phyloP scores from a whole-genome alignment of 2,888 invertebrate species.

The Leptopilina myrica region DNA sequence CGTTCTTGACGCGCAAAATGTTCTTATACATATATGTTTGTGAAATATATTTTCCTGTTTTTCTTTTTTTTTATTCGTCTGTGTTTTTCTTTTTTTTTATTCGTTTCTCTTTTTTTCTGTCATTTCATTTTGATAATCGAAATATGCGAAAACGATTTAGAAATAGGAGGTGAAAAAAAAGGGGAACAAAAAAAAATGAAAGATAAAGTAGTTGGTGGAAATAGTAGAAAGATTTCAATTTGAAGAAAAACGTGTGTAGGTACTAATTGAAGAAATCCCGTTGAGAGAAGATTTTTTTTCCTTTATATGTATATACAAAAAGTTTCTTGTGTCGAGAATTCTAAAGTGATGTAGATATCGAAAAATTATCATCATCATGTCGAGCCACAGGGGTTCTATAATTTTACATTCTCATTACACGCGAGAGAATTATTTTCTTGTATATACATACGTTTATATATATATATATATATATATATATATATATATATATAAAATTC shows the following conservation, averaged over 20 bases:
- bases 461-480: not conserved
- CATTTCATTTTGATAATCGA: too few species aligned
- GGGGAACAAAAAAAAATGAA: not conserved
- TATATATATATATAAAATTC: not conserved
- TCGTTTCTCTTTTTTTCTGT: not conserved
- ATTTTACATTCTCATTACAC: conserved; percentile 17
- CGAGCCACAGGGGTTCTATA: conserved; percentile 9
- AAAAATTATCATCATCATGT: conserved; percentile 6
- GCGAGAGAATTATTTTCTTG: conserved; percentile 10
- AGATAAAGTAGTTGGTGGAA: too few species aligned
- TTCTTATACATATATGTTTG: conserved; percentile 1
- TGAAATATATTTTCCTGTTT: not conserved
- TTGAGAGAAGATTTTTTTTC: not conserved
- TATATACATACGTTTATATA: not conserved
- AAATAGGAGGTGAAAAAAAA: not conserved
- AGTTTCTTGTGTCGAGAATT: conserved; percentile 9
- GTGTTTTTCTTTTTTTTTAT: not conserved
- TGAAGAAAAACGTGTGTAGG: not conserved
- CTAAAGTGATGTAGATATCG: conserved; percentile 12
- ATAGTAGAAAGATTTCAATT: not conserved
- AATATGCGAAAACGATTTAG: too few species aligned
- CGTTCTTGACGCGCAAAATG: conserved; percentile 34
- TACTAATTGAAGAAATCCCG: conserved; percentile 18
- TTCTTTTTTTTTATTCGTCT: not conserved
- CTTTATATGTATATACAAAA: not conserved